These are phyloP conservation scores for Corydoras sp. DNA, from an alignment of 2,113 vertebrate species.

Conservation along the genomic window DNA sequence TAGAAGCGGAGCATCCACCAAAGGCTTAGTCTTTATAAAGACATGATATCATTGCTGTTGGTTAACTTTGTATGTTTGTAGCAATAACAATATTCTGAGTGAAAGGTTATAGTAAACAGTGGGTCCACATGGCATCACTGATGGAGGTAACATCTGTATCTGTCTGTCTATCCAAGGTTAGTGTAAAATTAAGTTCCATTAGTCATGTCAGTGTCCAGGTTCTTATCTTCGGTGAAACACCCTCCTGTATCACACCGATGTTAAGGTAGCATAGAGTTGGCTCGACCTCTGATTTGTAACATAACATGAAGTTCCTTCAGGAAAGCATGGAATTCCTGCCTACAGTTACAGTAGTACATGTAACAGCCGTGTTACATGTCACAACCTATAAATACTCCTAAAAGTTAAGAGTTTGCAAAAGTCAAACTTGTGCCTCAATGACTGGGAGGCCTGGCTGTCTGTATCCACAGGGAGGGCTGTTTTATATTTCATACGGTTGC, in stretches of 20 bases:
- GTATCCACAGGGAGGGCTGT: conserved; percentile 31
- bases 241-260: neutral
- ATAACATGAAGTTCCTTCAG: neutral
- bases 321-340: neutral
- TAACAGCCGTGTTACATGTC: neutral
- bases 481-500: conserved; percentile 45
- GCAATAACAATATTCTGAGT: too few species aligned
- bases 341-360: too few species aligned
- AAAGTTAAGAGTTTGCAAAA: conserved; percentile 22
- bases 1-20: too few species aligned
- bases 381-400: neutral
- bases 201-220: neutral
- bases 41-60: too few species aligned
- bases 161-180: conserved; percentile 10
- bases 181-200: neutral
- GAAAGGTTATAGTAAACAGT: too few species aligned
- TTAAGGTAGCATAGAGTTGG: neutral
- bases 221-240: neutral
- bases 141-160: too few species aligned
- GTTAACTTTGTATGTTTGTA: too few species aligned
- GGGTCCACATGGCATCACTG: too few species aligned
- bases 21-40: too few species aligned
- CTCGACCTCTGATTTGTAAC: neutral
- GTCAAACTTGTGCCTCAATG: conserved; percentile 16
- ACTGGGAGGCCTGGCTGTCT: conserved; percentile 31